These are phyloP conservation scores for Cheirogaleus medius DNA, from an alignment of 2,113 vertebrate genomes.

Conservation along the genomic window DNA sequence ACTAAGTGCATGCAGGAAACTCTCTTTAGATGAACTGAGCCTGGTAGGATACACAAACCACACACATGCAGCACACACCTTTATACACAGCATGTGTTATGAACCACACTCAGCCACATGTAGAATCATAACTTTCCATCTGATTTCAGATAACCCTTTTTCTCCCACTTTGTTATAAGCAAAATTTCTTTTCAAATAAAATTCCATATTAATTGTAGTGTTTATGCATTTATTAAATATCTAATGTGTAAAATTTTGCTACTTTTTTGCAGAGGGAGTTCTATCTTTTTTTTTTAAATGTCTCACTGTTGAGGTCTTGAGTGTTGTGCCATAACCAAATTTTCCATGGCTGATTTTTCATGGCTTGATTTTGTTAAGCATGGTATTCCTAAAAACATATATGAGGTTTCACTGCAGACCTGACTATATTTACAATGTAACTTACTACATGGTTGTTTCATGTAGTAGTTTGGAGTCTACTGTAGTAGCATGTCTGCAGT, in stretches of 20 bases:
- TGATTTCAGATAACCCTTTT: neutral
- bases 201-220: neutral
- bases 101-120: neutral
- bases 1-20: neutral
- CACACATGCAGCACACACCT: rapidly evolving
- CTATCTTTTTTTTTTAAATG: neutral
- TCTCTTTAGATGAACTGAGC: neutral
- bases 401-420: neutral
- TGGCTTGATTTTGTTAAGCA: neutral
- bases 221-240: neutral
- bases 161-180: neutral
- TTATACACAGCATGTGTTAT: neutral
- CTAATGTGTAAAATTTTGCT: neutral
- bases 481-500: neutral
- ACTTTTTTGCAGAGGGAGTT: neutral
- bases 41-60: neutral
- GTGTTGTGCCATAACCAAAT: neutral
- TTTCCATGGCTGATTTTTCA: neutral
- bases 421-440: neutral
- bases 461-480: too few relatives aligned
- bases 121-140: neutral
- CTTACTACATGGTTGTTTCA: neutral
- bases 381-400: neutral
- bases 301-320: neutral
- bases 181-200: neutral